Percentiles rank a stretch among this genome's conserved stretches.
phyloP scores from a whole-genome alignment of 2,113 vertebrate species.

The Trematomus loennbergii region DNA sequence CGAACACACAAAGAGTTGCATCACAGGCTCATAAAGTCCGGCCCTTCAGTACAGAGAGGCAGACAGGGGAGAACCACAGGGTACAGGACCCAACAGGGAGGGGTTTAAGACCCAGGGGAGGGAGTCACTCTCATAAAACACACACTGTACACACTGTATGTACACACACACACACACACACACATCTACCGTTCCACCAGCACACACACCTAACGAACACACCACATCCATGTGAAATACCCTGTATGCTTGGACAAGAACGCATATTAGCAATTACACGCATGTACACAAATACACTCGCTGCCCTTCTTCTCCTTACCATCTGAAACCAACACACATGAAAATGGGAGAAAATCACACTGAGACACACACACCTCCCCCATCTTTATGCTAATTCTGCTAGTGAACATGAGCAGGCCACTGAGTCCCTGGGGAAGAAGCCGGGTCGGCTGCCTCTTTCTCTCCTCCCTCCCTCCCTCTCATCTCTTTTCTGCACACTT shows the following conservation, averaged over 20 bases:
- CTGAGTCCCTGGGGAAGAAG: constrained; percentile 81
- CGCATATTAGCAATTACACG: constrained; percentile 57
- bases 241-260: constrained; percentile 57
- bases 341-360: constrained; percentile 34
- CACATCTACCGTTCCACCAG: too few relatives aligned
- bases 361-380: constrained; percentile 62
- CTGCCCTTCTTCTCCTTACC: constrained; percentile 58
- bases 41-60: constrained; percentile 65
- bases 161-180: constrained; percentile 19
- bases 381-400: constrained; percentile 84
- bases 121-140: constrained; percentile 36
- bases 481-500: constrained; percentile 46
- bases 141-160: constrained; percentile 41
- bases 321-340: constrained; percentile 55
- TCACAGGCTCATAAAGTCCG: constrained; percentile 75
- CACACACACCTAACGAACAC: constrained; percentile 48
- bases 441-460: constrained; percentile 74
- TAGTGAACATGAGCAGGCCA: constrained; percentile 84
- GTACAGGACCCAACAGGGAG: constrained; percentile 71
- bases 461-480: constrained; percentile 42
- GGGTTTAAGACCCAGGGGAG: constrained; percentile 79
- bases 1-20: constrained; percentile 73
- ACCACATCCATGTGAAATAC: constrained; percentile 56
- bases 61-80: constrained; percentile 73
- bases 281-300: constrained; percentile 52